A percentile compares a stretch with the other conserved stretches of the same genome.
Evolutionary conservation across 2,113 vertebrate species (phyloP).

Genomic region (cat (Felis catus)): DNA sequence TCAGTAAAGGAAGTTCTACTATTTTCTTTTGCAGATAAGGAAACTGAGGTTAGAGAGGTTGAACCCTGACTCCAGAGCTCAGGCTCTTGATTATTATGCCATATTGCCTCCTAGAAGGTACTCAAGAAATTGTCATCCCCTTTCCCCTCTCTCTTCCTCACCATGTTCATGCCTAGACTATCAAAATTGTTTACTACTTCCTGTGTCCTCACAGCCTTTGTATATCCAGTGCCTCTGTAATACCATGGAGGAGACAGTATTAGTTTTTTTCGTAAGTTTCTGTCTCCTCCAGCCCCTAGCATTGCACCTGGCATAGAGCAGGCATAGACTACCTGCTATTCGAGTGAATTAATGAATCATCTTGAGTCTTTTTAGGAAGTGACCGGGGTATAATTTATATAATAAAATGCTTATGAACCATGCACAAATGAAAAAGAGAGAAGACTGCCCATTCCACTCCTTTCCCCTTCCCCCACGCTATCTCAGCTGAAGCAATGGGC

Average conservation of each 20-base stretch:
- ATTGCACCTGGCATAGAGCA: neutral
- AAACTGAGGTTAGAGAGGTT: neutral
- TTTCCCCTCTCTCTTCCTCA: neutral
- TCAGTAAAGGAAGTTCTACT: neutral
- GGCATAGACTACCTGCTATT: neutral
- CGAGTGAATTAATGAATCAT: neutral
- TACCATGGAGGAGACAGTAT: neutral
- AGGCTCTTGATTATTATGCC: neutral
- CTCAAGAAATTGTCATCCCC: neutral
- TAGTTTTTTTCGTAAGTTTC: neutral
- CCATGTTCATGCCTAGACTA: neutral
- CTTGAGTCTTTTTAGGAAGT: conserved; percentile 1
- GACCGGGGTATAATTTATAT: neutral
- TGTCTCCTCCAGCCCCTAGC: neutral
- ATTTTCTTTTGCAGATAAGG: neutral
- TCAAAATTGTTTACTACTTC: neutral
- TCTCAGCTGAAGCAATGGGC: neutral
- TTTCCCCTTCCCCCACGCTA: neutral
- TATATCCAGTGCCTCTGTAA: too few species aligned
- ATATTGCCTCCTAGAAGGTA: neutral
- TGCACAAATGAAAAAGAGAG: neutral
- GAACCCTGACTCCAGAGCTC: neutral
- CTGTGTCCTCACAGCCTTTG: neutral
- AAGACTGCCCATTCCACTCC: neutral
- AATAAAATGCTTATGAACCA: neutral